A percentile compares a stretch with the other conserved stretches of the same genome.
phyloP scores from a whole-genome alignment of 2,113 vertebrate genomes.

The Lipophrys pholis region DNA sequence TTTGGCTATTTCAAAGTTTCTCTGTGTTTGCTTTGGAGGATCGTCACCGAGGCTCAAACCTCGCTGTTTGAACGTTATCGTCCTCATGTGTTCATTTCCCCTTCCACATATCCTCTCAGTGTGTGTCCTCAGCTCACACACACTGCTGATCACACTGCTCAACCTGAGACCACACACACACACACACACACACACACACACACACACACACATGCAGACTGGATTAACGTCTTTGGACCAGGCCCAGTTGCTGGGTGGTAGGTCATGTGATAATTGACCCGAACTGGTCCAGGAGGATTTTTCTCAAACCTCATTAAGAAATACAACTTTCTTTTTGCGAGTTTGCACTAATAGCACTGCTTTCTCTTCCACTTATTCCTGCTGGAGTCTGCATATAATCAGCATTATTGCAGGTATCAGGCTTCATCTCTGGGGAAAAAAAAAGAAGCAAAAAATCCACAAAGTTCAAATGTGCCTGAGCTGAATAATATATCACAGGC shows the following conservation, averaged over 20 bases:
- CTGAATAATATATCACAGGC: conserved; percentile 15
- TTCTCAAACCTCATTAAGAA: conserved; percentile 38
- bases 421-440: conserved; percentile 1
- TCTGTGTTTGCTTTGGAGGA: conserved; percentile 35
- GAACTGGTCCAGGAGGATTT: conserved; percentile 4
- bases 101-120: not conserved
- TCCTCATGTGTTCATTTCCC: conserved; percentile 15
- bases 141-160: conserved; percentile 19
- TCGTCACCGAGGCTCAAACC: conserved; percentile 4
- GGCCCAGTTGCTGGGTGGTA: conserved; percentile 50
- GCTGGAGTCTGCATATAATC: conserved; percentile 8
- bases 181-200: not conserved
- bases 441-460: not conserved
- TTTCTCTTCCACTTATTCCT: not conserved
- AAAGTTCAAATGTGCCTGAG: conserved; percentile 8
- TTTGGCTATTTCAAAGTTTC: conserved; percentile 6
- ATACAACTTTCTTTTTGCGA: not conserved
- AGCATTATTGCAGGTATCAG: not conserved
- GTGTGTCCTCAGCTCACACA: conserved; percentile 42
- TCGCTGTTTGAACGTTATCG: not conserved
- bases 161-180: conserved; percentile 61
- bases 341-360: not conserved
- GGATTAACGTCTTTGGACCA: conserved; percentile 49
- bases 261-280: conserved; percentile 53
- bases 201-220: conserved; percentile 33